Conservation (phyloP, 2,888 invertebrate species). For the Coenonympha glycerion region DNA sequence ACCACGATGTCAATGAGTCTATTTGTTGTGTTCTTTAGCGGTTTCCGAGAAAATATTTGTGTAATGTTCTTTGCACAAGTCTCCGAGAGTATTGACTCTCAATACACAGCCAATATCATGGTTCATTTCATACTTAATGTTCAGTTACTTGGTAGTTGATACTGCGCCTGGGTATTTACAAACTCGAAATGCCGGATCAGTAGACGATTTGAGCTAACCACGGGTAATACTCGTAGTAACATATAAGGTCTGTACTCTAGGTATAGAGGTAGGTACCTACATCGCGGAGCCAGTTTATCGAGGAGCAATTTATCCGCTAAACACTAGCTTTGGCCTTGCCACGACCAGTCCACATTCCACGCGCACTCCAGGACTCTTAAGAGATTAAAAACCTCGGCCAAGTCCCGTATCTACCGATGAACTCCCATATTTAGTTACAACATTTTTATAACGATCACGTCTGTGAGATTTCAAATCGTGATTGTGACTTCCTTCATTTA, state of each 20-base stretch:
- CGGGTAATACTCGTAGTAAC: constrained; percentile 57
- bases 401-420: constrained; percentile 28
- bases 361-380: constrained; percentile 53
- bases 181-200: constrained; percentile 39
- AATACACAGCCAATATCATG: constrained; percentile 18
- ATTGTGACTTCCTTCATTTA: constrained; percentile 27
- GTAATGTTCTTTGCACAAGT: background rate
- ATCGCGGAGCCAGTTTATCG: constrained; percentile 55
- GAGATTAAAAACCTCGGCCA: constrained; percentile 48
- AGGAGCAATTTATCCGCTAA: constrained; percentile 66
- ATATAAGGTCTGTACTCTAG: constrained; percentile 43
- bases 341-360: constrained; percentile 60
- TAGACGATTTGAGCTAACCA: constrained; percentile 53
- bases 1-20: too few species aligned
- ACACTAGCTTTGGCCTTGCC: constrained; percentile 59
- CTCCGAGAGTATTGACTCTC: constrained; percentile 15
- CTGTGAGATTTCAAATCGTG: constrained; percentile 23
- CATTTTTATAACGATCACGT: constrained; percentile 27
- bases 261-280: constrained; percentile 49
- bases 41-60: too few species aligned
- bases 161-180: constrained; percentile 30
- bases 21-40: too few species aligned
- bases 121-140: constrained; percentile 22
- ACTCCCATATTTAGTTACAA: constrained; percentile 27
- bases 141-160: constrained; percentile 17